These are phyloP conservation scores for Pimpla rufipes DNA, from an alignment of 2,888 invertebrate species.

Conservation along the genomic window DNA sequence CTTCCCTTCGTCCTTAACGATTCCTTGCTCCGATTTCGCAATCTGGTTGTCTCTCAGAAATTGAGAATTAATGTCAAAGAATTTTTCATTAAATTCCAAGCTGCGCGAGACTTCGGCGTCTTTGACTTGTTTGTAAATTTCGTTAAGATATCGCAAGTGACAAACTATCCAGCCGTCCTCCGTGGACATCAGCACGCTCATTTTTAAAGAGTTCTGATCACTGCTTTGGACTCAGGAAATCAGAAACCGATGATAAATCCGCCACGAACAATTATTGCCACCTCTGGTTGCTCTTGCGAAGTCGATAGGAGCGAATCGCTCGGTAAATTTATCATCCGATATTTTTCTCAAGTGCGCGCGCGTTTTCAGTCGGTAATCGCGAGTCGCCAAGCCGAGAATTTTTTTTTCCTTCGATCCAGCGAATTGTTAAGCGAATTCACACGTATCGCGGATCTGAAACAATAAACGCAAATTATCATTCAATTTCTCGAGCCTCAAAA, in stretches of 20 bases:
- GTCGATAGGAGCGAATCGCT: background rate
- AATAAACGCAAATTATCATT: constrained; percentile 15
- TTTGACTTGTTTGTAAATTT: constrained; percentile 84
- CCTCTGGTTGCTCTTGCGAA: background rate
- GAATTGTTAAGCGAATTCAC: background rate
- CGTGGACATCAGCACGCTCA: constrained; percentile 84
- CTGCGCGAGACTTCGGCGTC: constrained; percentile 70
- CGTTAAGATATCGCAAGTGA: constrained; percentile 85
- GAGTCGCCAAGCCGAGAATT: background rate
- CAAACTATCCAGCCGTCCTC: constrained; percentile 86
- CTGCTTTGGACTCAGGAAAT: background rate
- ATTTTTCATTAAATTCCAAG: constrained; percentile 81
- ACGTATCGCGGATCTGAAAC: background rate
- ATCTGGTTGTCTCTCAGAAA: constrained; percentile 83
- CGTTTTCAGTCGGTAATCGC: background rate
- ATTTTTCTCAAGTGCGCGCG: too few species aligned
- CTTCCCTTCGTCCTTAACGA: constrained; percentile 68
- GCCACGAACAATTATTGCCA: constrained; percentile 12
- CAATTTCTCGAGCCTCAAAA: background rate
- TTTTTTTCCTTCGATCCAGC: background rate
- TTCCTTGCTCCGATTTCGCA: constrained; percentile 30
- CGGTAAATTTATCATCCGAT: constrained; percentile 29
- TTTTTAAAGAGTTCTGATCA: constrained; percentile 70
- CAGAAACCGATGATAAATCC: constrained; percentile 13
- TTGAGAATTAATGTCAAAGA: constrained; percentile 86